Evolutionary conservation across 2,113 vertebrate genomes (phyloP).

Genomic region (Dicrurus megarhynchus): DNA sequence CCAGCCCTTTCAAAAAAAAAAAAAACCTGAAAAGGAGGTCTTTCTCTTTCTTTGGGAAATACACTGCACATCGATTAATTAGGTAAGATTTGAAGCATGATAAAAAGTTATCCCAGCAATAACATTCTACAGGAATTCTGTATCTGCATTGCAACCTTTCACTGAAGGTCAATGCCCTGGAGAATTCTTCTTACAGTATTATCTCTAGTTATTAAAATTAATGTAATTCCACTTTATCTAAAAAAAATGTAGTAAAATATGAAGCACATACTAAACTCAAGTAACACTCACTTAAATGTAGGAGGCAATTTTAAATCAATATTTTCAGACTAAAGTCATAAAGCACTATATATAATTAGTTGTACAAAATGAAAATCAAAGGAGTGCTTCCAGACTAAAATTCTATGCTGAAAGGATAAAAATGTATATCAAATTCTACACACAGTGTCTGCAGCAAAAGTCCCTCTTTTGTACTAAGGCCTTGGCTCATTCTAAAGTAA

Average conservation of each 20-base stretch:
- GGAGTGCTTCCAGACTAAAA: neutral
- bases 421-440: neutral
- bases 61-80: neutral
- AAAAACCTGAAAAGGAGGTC: neutral
- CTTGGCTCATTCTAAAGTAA: neutral
- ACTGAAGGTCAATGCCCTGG: neutral
- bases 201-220: neutral
- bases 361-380: neutral
- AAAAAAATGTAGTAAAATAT: conserved; percentile 8
- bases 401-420: neutral
- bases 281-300: neutral
- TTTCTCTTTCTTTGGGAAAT: neutral
- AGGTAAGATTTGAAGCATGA: neutral
- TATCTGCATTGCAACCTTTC: neutral
- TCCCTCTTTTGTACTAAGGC: neutral
- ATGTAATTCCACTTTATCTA: neutral
- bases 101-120: neutral
- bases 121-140: neutral
- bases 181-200: neutral
- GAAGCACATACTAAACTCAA: neutral
- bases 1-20: neutral
- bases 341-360: neutral
- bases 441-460: neutral
- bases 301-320: conserved; percentile 10
- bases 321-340: neutral